Evolutionary conservation across 2,113 vertebrate species (phyloP).

Genomic region (Grammomys dolichurus): DNA sequence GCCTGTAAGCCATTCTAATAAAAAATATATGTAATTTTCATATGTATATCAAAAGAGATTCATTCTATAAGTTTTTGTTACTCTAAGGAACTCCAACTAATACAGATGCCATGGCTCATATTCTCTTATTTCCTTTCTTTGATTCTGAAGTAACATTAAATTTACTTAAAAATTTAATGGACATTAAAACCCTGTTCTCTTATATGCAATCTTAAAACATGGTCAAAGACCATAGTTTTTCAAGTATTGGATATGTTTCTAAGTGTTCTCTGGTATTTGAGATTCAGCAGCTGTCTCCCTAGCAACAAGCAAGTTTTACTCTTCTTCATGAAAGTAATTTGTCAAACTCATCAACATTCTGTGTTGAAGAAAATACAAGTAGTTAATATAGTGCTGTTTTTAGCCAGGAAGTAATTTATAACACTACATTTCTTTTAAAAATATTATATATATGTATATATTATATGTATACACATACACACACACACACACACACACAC

Average conservation of each 20-base stretch:
- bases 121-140: neutral
- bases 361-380: conserved; percentile 39
- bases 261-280: conserved; percentile 21
- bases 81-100: neutral
- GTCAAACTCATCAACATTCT: conserved; percentile 7
- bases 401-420: neutral
- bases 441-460: neutral
- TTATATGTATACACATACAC: neutral
- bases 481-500: too few species aligned
- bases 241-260: neutral
- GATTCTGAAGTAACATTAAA: neutral
- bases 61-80: neutral
- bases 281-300: neutral
- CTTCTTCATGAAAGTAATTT: neutral
- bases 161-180: too few species aligned
- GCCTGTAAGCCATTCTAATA: neutral
- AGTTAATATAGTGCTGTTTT: neutral
- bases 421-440: neutral
- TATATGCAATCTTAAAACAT: neutral
- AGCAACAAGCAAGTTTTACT: conserved; percentile 49
- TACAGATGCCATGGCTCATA: neutral
- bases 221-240: neutral
- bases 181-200: neutral
- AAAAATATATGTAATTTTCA: too few species aligned
- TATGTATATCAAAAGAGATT: neutral